phyloP scores from a whole-genome alignment of 2,888 invertebrate genomes.

The Callosobruchus maculatus region DNA sequence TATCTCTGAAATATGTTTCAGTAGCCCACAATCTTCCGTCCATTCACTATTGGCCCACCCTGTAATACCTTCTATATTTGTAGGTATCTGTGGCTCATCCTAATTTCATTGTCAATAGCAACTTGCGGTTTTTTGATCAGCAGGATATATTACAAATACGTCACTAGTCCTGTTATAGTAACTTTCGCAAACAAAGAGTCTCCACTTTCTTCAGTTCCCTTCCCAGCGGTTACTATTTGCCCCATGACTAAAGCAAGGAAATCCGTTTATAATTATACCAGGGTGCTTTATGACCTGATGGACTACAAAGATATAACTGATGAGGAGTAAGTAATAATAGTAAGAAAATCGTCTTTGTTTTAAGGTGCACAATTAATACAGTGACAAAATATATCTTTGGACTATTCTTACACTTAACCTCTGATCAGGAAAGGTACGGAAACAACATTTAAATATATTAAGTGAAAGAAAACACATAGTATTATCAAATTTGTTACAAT shows the following conservation, averaged over 20 bases:
- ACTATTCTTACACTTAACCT: too few species aligned
- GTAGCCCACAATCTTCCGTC: too few species aligned
- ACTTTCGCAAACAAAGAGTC: slow-evolving; percentile 70
- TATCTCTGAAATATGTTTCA: too few species aligned
- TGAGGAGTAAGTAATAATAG: too few species aligned
- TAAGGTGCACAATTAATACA: too few species aligned
- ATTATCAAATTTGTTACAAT: too few species aligned
- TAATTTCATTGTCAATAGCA: slow-evolving; percentile 57
- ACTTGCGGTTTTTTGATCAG: slow-evolving; percentile 58
- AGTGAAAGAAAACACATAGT: too few species aligned
- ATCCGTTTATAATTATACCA: slow-evolving; percentile 60
- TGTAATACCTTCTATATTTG: not conserved
- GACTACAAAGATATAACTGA: not conserved
- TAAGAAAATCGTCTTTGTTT: too few species aligned
- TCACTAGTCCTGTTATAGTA: slow-evolving; percentile 68
- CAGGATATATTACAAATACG: slow-evolving; percentile 68
- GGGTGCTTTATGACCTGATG: slow-evolving; percentile 48
- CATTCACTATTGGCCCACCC: too few species aligned
- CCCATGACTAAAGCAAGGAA: slow-evolving; percentile 44
- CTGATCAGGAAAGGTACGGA: too few species aligned
- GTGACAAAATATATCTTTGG: too few species aligned
- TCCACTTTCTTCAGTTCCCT: slow-evolving; percentile 58
- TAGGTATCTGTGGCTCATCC: slow-evolving; percentile 23
- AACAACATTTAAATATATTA: too few species aligned
- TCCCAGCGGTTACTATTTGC: slow-evolving; percentile 45